A percentile compares a stretch with the other conserved stretches of the same genome.
Conservation (phyloP, 2,113 vertebrate genomes). For the Plecotus auritus region DNA sequence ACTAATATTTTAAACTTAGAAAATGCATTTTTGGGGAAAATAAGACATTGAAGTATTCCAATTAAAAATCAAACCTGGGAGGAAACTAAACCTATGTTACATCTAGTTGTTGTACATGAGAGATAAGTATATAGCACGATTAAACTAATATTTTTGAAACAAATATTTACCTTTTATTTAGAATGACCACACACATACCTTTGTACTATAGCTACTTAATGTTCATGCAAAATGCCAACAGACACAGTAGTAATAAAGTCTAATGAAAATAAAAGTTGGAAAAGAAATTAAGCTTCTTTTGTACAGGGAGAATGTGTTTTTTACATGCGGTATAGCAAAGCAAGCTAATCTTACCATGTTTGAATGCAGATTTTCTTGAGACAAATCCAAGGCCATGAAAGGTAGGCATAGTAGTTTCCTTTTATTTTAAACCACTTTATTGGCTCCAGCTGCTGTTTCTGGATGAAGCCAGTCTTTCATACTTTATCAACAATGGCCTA, state of each 20-base stretch:
- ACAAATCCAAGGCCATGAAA: constrained; percentile 29
- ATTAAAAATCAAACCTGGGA: neutral
- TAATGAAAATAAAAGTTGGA: constrained; percentile 6
- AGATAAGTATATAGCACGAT: constrained; percentile 18
- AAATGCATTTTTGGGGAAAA: neutral
- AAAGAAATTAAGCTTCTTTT: neutral
- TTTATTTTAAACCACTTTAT: constrained; percentile 18
- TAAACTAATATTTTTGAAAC: neutral
- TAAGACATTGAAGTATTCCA: neutral
- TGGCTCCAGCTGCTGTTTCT: constrained; percentile 17
- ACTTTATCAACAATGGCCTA: neutral
- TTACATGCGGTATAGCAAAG: neutral
- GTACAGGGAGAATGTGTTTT: neutral
- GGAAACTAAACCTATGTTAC: neutral
- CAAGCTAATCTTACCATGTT: neutral
- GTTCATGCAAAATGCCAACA: constrained; percentile 7
- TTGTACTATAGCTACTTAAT: neutral
- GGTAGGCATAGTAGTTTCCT: neutral
- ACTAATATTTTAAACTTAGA: constrained; percentile 12
- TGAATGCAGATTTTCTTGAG: constrained; percentile 42
- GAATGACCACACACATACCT: neutral
- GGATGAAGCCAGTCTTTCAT: neutral
- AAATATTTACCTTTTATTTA: constrained; percentile 29
- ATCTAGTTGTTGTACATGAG: neutral
- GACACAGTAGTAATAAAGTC: neutral